These are phyloP conservation scores for Trachymyrmex septentrionalis DNA, from an alignment of 1,140 invertebrate genomes.

Conservation along the genomic window DNA sequence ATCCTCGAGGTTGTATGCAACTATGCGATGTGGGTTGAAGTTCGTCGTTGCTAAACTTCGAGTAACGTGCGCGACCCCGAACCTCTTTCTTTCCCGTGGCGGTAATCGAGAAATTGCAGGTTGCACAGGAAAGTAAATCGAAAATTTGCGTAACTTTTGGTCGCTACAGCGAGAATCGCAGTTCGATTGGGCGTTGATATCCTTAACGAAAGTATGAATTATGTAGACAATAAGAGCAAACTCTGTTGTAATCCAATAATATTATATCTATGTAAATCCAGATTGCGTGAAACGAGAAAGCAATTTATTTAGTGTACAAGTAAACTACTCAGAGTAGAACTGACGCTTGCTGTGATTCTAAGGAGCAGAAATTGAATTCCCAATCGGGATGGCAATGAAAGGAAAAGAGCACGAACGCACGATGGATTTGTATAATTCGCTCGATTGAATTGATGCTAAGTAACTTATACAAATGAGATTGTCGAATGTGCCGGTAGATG, in stretches of 20 bases:
- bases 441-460: background rate
- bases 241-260: no score
- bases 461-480: background rate
- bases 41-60: slow-evolving; percentile 25
- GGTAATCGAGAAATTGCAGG: slow-evolving; percentile 7
- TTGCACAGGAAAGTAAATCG: slow-evolving; percentile 17
- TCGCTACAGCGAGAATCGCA: background rate
- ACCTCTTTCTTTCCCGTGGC: background rate
- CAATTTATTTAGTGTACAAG: background rate
- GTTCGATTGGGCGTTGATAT: background rate
- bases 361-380: slow-evolving; percentile 9
- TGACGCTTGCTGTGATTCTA: background rate
- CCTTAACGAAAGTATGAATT: background rate
- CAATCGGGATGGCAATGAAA: background rate
- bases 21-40: slow-evolving; percentile 31
- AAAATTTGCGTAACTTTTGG: background rate
- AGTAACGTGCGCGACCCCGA: background rate
- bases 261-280: no score
- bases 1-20: slow-evolving; percentile 48
- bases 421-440: slow-evolving; percentile 32
- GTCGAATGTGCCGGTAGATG: background rate
- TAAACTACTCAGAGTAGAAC: background rate
- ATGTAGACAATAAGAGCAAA: background rate
- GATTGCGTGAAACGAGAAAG: slow-evolving; percentile 15
- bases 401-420: background rate